Conservation (phyloP, 2,888 invertebrate species). For the Zaprionus lineosus region DNA sequence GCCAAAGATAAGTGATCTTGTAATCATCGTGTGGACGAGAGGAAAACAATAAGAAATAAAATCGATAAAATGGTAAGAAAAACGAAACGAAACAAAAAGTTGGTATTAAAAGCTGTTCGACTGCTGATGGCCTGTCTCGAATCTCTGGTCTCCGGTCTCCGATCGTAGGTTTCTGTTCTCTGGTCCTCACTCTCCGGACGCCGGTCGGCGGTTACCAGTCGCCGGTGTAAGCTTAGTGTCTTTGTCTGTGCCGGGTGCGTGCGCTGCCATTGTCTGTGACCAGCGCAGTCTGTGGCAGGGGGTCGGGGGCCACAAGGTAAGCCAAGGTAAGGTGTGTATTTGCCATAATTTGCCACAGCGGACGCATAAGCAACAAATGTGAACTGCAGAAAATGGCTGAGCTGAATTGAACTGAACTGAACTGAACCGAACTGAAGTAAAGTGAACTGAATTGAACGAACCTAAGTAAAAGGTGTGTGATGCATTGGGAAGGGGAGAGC, state of each 20-base stretch:
- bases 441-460: not conserved
- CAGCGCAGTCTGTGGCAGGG: constrained; percentile 6
- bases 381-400: constrained; percentile 33
- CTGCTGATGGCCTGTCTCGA: constrained; percentile 27
- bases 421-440: constrained; percentile 11
- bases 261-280: constrained; percentile 35
- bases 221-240: not conserved
- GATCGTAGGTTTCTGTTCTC: not conserved
- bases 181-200: constrained; percentile 1
- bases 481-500: not conserved
- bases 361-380: constrained; percentile 58
- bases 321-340: constrained; percentile 76
- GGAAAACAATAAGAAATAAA: constrained; percentile 70
- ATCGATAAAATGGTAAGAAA: constrained; percentile 51
- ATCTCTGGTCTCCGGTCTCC: constrained; percentile 6
- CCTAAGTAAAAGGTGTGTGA: no score
- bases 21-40: constrained; percentile 57
- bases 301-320: constrained; percentile 15
- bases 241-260: constrained; percentile 30
- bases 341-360: constrained; percentile 80
- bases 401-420: not conserved
- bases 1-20: constrained; percentile 73
- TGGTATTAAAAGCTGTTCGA: constrained; percentile 47
- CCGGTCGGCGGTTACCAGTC: not conserved
- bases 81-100: constrained; percentile 50